These are phyloP conservation scores for Serrognathus titanus DNA, from an alignment of 2,888 invertebrate species.

Conservation along the genomic window DNA sequence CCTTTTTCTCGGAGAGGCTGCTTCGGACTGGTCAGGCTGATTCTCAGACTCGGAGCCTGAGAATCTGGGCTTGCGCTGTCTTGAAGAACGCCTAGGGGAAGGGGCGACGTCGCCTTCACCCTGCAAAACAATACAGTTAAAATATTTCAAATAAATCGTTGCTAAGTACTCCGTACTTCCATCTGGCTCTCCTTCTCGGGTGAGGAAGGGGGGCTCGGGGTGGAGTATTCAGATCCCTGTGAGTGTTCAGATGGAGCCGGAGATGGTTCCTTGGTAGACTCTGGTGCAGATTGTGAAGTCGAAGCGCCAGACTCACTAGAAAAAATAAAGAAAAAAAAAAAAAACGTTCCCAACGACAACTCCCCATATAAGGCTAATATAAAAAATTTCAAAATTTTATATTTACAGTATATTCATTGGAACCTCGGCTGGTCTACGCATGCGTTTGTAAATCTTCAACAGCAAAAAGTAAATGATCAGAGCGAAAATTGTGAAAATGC, in stretches of 20 bases:
- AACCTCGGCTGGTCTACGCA: no score
- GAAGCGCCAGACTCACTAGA: conserved; percentile 28
- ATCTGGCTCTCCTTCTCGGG: conserved; percentile 7
- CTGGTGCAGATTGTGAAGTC: conserved; percentile 23
- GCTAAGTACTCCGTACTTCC: conserved; percentile 5
- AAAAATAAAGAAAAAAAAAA: background rate
- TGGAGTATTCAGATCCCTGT: no score
- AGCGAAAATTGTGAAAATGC: no score
- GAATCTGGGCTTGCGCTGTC: conserved; percentile 7
- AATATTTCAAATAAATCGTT: background rate
- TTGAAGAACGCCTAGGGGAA: conserved; percentile 3
- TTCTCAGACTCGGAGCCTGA: conserved; percentile 23
- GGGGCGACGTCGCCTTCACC: no score
- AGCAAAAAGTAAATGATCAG: no score
- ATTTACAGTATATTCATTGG: no score
- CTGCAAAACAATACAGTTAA: no score
- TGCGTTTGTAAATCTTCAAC: no score
- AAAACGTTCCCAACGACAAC: background rate
- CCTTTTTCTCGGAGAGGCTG: no score
- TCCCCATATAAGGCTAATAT: no score
- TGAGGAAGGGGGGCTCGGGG: conserved; percentile 8
- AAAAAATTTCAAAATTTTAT: no score
- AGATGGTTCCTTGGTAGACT: conserved; percentile 14
- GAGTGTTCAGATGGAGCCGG: conserved; percentile 12
- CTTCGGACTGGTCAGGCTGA: conserved; percentile 6